Evolutionary conservation across 2,113 vertebrate genomes (phyloP), one percentile per base, ranked within the genome.

Genomic region (Pomatostomus ruficeps): DNA sequence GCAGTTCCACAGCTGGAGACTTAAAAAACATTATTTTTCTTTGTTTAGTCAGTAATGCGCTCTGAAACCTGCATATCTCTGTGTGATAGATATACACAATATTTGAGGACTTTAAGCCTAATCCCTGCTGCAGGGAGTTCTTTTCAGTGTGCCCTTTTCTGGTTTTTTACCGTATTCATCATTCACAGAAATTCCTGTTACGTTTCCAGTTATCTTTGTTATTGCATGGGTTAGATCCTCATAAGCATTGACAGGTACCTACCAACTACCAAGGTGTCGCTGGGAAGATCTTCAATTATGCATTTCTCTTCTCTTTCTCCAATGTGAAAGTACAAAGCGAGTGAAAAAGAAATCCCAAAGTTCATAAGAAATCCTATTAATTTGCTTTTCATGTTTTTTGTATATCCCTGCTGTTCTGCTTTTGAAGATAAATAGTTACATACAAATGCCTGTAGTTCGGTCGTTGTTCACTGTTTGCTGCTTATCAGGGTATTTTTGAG

Each of bases 281-380:
- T 97, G 35, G 99, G 99, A 96, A 99, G 73, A 16, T 99, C 99
- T 94, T 99, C 98, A 6, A 99, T 99, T 74, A 99, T 97, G 85
- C 99, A 99, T 95, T 98, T 99, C 93, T 99, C 98, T 94, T 98
- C 98, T 96, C 97, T 97, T 89, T 99, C 98, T n/a, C 97, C 98
- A 4, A 93, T 92, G n/a, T 99, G 98, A 96, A 99, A 99, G 95
- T 98, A 99, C 96, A 99, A 98, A 40, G 98, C 98, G 4, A 96
- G 45, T 29, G 98, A 97, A 88, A 98, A 73, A 62, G 97, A 93
- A 92, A 98, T 91, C 90, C 85, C 93, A 3, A 95, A 92, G 52
- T 58, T 88, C n/a, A 96, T 91, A 94, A 98, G 91, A 94, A 96
- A 93, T 49, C 97, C 86, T n/a, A 94, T 62, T 46, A 97, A 61